These are phyloP conservation scores for Lucilia sericata DNA, from an alignment of 1,140 invertebrate genomes.

Conservation along the genomic window DNA sequence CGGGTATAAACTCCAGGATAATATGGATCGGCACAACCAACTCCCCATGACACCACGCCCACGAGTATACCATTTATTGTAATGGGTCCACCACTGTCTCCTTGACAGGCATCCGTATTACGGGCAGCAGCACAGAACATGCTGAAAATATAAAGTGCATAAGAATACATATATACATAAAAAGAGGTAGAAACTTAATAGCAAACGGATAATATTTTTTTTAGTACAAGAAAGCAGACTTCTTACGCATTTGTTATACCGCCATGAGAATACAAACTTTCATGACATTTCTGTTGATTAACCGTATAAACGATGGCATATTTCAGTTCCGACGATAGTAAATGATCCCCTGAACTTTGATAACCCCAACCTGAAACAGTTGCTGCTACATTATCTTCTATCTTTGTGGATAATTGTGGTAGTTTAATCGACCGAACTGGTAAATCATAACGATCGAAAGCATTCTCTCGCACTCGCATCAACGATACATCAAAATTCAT, in stretches of 20 bases:
- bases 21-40: conserved; percentile 72
- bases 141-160: conserved; percentile 50
- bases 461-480: conserved; percentile 52
- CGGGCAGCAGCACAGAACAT: conserved; percentile 70
- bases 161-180: not conserved
- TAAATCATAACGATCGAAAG: conserved; percentile 48
- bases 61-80: conserved; percentile 62
- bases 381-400: conserved; percentile 52
- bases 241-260: conserved; percentile 62
- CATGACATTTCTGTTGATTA: conserved; percentile 58
- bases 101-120: conserved; percentile 64
- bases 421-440: conserved; percentile 55
- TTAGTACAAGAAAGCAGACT: not conserved
- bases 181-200: not conserved
- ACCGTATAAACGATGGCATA: conserved; percentile 60
- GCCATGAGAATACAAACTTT: conserved; percentile 57
- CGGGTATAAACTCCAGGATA: conserved; percentile 75
- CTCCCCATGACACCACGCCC: conserved; percentile 77
- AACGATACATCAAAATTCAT: conserved; percentile 64
- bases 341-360: conserved; percentile 57
- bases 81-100: conserved; percentile 71
- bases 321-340: conserved; percentile 57
- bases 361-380: conserved; percentile 65
- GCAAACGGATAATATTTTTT: conserved; percentile 38
- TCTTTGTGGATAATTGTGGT: conserved; percentile 49